Percentiles rank a stretch among this genome's conserved stretches.
phyloP scores from a whole-genome alignment of 1,140 invertebrate genomes.

The Plutomurus gul region DNA sequence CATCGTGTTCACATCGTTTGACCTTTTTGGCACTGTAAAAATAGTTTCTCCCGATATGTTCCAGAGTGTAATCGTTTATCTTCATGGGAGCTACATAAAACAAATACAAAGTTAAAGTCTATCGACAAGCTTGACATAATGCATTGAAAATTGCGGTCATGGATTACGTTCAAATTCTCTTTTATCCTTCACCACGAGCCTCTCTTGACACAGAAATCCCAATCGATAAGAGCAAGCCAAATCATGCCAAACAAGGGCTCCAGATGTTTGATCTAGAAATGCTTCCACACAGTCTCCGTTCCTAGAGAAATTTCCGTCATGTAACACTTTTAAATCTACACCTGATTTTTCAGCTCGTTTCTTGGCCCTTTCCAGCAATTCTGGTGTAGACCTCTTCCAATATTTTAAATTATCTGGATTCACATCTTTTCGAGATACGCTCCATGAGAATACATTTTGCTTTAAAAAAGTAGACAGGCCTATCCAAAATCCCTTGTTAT shows the following conservation, averaged over 20 bases:
- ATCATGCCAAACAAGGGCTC: neutral
- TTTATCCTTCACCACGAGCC: neutral
- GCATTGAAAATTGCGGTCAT: no score
- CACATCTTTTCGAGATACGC: neutral
- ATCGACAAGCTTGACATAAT: no score
- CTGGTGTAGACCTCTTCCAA: neutral
- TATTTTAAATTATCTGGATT: neutral
- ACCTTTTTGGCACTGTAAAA: neutral
- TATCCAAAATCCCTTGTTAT: neutral
- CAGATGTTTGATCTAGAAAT: neutral
- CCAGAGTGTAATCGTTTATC: neutral
- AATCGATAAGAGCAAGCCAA: neutral
- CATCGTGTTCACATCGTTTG: neutral
- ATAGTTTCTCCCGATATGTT: neutral
- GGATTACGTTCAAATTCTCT: neutral
- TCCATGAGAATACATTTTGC: neutral
- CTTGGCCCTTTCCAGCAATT: neutral
- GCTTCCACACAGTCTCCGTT: neutral
- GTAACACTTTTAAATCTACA: neutral
- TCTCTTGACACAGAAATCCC: slow-evolving; percentile 5
- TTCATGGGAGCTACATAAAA: neutral
- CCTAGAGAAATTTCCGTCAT: neutral
- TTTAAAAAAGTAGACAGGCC: neutral
- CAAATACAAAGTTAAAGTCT: no score
- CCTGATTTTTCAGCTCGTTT: neutral